Evolutionary conservation across 2,113 vertebrate species (phyloP).

Genomic region (Nesoenas mayeri): DNA sequence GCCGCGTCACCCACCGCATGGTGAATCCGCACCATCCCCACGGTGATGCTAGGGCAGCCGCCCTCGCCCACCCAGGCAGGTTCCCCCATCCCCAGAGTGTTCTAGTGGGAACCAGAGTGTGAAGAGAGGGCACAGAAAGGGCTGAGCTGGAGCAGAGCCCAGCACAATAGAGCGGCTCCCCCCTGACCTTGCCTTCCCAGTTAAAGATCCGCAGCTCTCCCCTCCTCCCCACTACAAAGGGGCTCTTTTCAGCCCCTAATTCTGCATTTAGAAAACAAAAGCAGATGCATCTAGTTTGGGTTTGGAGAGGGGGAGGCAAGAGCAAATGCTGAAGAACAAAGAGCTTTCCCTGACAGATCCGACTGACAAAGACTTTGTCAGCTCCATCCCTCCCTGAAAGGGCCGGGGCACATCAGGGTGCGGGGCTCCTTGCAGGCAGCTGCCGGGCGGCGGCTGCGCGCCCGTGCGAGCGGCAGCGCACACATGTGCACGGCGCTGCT

Average conservation of each 20-base stretch:
- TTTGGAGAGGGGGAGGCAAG: slow-evolving; percentile 42
- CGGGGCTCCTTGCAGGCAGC: slow-evolving; percentile 29
- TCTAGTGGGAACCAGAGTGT: not conserved
- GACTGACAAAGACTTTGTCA: slow-evolving; percentile 58
- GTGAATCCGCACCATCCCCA: fast-evolving
- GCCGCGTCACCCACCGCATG: fast-evolving
- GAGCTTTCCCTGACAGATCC: slow-evolving; percentile 43
- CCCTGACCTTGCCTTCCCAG: slow-evolving; percentile 42
- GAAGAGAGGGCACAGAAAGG: slow-evolving; percentile 41
- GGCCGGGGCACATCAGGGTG: slow-evolving; percentile 17
- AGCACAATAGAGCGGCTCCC: slow-evolving; percentile 38
- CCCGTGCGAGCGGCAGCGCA: not conserved
- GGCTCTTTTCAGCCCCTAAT: slow-evolving; percentile 49
- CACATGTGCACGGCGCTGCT: not conserved
- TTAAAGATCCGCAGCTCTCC: slow-evolving; percentile 35
- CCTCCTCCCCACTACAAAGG: slow-evolving; percentile 58
- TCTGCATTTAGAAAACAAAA: slow-evolving; percentile 69
- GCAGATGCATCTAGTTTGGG: slow-evolving; percentile 51
- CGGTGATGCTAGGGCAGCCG: fast-evolving
- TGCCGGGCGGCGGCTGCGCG: not conserved
- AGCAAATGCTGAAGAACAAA: slow-evolving; percentile 64
- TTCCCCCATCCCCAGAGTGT: not conserved
- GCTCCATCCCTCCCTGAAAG: slow-evolving; percentile 30
- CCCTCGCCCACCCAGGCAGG: not conserved
- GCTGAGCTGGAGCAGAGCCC: slow-evolving; percentile 46